Percentiles rank a stretch among this genome's conserved stretches.
phyloP scores from a whole-genome alignment of 2,888 invertebrate genomes.

The Tenthredo livida region DNA sequence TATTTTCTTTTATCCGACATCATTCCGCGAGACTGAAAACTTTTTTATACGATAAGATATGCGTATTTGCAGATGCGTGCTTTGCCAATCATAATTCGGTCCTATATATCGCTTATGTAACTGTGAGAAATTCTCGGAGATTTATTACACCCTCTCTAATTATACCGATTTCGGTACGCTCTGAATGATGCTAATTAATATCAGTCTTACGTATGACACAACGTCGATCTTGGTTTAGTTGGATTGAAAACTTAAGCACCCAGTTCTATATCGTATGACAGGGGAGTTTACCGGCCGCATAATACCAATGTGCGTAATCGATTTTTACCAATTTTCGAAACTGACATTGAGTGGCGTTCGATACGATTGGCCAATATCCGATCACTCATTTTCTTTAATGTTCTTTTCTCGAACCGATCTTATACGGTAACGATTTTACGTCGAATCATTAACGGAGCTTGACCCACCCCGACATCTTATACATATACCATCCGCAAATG shows the following conservation, averaged over 20 bases:
- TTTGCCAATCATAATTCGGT: background rate
- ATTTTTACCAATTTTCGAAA: slow-evolving; percentile 30
- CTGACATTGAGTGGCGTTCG: slow-evolving; percentile 46
- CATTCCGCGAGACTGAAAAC: background rate
- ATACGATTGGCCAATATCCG: slow-evolving; percentile 39
- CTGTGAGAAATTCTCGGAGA: background rate
- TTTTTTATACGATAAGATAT: background rate
- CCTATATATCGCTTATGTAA: background rate
- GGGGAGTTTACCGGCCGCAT: background rate
- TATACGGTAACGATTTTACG: background rate
- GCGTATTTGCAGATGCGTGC: background rate
- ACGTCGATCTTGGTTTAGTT: background rate
- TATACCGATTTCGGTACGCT: background rate
- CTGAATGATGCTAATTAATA: background rate
- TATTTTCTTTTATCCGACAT: background rate
- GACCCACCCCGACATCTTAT: background rate
- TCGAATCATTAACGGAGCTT: background rate
- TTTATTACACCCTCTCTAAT: background rate
- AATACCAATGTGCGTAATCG: background rate
- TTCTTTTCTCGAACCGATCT: background rate
- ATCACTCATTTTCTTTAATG: slow-evolving; percentile 28
- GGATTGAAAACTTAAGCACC: slow-evolving; percentile 5
- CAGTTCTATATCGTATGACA: background rate
- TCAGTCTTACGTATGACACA: background rate
- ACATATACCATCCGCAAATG: background rate